Percentiles rank a stretch among this genome's conserved stretches.
Conservation (phyloP, 2,113 vertebrate genomes). For the Phalacrocorax pelagicus region DNA sequence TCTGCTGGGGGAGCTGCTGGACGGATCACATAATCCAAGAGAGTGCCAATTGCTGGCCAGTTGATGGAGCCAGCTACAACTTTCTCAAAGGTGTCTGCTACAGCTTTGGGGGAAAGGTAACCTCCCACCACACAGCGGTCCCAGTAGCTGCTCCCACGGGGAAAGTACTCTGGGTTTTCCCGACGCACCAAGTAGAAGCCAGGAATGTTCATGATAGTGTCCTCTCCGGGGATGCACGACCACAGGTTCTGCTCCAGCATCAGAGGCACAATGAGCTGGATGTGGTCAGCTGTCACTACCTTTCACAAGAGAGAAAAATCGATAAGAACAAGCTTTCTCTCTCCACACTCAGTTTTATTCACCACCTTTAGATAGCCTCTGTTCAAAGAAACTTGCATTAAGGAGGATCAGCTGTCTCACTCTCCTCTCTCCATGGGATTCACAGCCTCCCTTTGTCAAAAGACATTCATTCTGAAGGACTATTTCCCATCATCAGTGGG, state of each 20-base stretch:
- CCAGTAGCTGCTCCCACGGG: constrained; percentile 96
- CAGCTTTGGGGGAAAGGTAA: constrained; percentile 93
- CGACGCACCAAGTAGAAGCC: constrained; percentile 95
- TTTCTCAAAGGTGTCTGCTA: constrained; percentile 92
- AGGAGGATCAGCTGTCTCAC: not conserved
- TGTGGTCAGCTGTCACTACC: constrained; percentile 96
- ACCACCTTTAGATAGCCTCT: not conserved
- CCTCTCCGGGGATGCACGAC: constrained; percentile 92
- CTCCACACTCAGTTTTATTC: not conserved
- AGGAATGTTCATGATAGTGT: constrained; percentile 96
- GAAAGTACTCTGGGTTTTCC: constrained; percentile 97
- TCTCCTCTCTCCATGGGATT: not conserved
- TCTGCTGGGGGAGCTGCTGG: constrained; percentile 90
- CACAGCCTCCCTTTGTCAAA: not conserved
- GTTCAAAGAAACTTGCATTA: constrained; percentile 1
- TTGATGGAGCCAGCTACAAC: constrained; percentile 95
- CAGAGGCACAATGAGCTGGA: constrained; percentile 95
- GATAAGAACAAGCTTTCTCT: not conserved
- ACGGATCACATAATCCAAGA: constrained; percentile 92
- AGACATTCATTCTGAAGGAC: not conserved
- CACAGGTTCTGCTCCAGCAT: constrained; percentile 94
- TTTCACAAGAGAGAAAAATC: constrained; percentile 51
- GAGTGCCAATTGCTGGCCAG: constrained; percentile 96
- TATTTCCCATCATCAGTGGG: not conserved
- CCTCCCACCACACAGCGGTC: constrained; percentile 97